Evolutionary conservation across 2,113 vertebrate species (phyloP), one percentile per base, ranked within the genome.

Genomic region (Rhegmatorhina hoffmannsi): DNA sequence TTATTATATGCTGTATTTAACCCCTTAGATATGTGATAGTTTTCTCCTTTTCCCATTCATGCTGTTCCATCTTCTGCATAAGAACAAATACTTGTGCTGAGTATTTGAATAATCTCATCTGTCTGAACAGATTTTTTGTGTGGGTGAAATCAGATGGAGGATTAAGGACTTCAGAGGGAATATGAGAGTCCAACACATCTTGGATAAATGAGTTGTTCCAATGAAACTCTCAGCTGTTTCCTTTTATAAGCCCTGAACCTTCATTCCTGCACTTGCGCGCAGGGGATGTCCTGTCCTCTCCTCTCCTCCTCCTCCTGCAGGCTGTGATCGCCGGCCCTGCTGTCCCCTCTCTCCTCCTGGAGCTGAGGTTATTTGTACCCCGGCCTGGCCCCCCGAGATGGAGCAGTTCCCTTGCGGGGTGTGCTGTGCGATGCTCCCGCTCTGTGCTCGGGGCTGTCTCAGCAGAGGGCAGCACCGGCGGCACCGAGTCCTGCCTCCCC

Each of bases 381-480:
- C 31, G 23, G n/a, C 46, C 43, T 9, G 7, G 64, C 11, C 16
- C 64, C 62, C 26, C 9, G 56, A 14, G 77, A 26, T 36, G 68
- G 83, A 88, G 25, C 46, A 2, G 12, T 80, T 38, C 24, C 0
- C 2, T 38, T n/a, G n/a, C 23, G 0, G 6, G 63, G 34, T 4
- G 77, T 69, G 44, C 62, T 70, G 36, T 29, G 62, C 90, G 92
- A 31, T 38, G 50, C 46, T 78, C 2, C 6, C 18, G 40, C 40
- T 43, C 40, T 43, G 5, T 44, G 67, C 68, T 86, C 77, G 86
- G 0, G 1, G 15, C 24, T 86, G 46, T 59, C 78, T 95, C 94
- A 87, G 87, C 92, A 94, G 87, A 95, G 95, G 94, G 92, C 90
- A 96, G 93, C 85, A 93, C 52, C 7, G 15, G 63, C 4, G 86